Evolutionary conservation across 2,888 invertebrate species (phyloP).

Genomic region (Lissonota sp.): DNA sequence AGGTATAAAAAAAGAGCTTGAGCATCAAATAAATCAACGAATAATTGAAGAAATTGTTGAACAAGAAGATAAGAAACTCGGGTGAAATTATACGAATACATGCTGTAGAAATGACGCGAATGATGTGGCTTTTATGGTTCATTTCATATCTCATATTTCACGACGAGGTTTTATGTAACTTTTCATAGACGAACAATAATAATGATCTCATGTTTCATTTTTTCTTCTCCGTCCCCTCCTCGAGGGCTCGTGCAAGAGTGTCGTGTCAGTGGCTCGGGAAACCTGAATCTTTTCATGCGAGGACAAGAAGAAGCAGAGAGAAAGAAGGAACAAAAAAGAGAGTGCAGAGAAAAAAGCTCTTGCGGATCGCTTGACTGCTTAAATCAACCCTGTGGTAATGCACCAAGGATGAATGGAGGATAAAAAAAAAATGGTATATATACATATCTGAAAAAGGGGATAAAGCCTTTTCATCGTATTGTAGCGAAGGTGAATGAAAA

Average conservation of each 20-base stretch:
- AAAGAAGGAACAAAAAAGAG: slow-evolving; percentile 8
- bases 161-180: background rate
- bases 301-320: background rate
- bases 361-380: slow-evolving; percentile 5
- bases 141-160: background rate
- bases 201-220: background rate
- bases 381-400: slow-evolving; percentile 24
- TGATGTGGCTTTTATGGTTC: background rate
- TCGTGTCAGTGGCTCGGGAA: background rate
- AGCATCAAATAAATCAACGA: too few relatives aligned
- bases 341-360: background rate
- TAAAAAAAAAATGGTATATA: background rate
- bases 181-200: background rate
- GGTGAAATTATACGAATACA: too few relatives aligned
- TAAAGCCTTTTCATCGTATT: slow-evolving; percentile 28
- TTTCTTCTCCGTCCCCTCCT: background rate
- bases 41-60: too few relatives aligned
- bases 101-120: too few relatives aligned
- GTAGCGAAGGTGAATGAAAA: slow-evolving; percentile 16
- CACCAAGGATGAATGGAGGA: background rate
- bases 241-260: background rate
- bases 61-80: too few relatives aligned
- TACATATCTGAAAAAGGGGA: background rate
- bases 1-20: too few relatives aligned
- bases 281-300: slow-evolving; percentile 2